Evolutionary conservation across 2,888 invertebrate genomes (phyloP), one percentile per base, ranked within the genome.

Genomic region (Palloptera scutellata): DNA sequence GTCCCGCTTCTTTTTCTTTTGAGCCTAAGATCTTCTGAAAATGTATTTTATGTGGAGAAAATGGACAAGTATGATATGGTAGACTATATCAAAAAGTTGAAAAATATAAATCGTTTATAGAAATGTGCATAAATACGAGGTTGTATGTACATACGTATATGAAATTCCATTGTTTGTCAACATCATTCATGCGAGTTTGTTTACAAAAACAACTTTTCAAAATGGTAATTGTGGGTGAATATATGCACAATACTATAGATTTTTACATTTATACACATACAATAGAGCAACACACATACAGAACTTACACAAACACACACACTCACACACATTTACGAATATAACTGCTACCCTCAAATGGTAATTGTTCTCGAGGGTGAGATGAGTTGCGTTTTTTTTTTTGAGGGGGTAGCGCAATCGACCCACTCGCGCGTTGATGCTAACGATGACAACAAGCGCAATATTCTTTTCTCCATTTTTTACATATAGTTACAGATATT

Each of bases 391-490:
- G 17, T n/a, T 12, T 15, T 48, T 13, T 1, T 13, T 54, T 12
- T 58, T 11, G 42, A 40, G 58, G 4, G n/a, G 30, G 30, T 30
- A 30, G 2, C 30, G 41, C 51, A 62, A 62, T 52, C 62, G 62
- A 62, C 62, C 62, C 62, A 62, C 53, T 20, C 40, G 55, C 53
- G 51, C 40, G 55, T 43, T 63, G 63, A 54, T 54, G 63, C 54
- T 55, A 54, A 63, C 63, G 63, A 63, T 63, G 63, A 63, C 63
- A 63, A 63, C 63, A 43, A 60, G 60, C 60, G 5, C 3, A 60
- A 48, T 60, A 13, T 48, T 59, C 42, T 30, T 30, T 30, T 30
- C 6, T 30, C 6, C 30, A 40, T 10, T 41, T 43, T 59, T 59
- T 57, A 13, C 30, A 40, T 40, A 19, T 40, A 48, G 2, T 5